Conservation (phyloP, 2,797 vertebrate species). For the Silurus lanzhouensis region DNA sequence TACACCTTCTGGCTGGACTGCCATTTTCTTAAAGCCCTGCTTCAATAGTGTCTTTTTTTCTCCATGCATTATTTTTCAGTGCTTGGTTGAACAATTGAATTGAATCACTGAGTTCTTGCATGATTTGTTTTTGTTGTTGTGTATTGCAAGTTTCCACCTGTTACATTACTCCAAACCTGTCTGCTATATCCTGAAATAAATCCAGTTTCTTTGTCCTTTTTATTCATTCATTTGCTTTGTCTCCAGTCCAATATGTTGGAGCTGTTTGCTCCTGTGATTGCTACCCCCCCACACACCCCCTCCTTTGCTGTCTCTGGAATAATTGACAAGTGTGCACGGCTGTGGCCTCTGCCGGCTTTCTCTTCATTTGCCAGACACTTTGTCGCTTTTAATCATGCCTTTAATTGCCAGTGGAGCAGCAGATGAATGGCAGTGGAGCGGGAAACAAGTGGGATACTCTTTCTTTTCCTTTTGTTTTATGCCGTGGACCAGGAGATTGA, state of each 20-base stretch:
- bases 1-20: conserved; percentile 31
- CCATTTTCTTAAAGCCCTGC: conserved; percentile 17
- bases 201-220: neutral
- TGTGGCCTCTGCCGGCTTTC: conserved; percentile 75
- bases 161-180: neutral
- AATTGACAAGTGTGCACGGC: conserved; percentile 78
- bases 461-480: conserved; percentile 29
- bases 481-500: conserved; percentile 18
- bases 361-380: conserved; percentile 82
- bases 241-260: neutral
- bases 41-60: conserved; percentile 24
- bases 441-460: conserved; percentile 21
- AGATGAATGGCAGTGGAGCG: conserved; percentile 70
- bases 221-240: conserved; percentile 2
- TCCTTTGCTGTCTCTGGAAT: conserved; percentile 65
- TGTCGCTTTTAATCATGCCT: conserved; percentile 82
- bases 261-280: conserved; percentile 20
- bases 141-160: neutral
- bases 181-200: neutral
- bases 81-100: neutral
- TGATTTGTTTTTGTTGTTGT: neutral
- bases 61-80: neutral
- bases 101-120: neutral
- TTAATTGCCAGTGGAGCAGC: conserved; percentile 79
- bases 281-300: too few relatives aligned